Evolutionary conservation across 2,113 vertebrate species (phyloP).

Genomic region (Laterallus jamaicensis): DNA sequence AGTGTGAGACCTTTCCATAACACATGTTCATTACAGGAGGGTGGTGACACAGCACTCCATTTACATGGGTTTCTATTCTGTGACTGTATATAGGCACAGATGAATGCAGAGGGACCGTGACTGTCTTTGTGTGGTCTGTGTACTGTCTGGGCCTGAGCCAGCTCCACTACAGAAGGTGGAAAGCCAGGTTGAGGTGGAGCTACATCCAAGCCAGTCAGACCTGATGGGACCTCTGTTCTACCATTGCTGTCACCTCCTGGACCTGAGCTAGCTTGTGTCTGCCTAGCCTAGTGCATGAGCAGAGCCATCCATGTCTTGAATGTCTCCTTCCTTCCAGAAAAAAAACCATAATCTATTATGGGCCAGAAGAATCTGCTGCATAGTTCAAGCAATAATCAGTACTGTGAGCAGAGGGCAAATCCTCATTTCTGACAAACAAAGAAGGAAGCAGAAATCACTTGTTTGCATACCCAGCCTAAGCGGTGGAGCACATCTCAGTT

Average conservation of each 20-base stretch:
- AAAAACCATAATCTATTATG: background rate
- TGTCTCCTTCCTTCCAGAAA: background rate
- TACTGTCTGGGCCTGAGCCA: background rate
- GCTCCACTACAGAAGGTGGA: background rate
- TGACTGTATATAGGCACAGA: background rate
- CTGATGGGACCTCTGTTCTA: background rate
- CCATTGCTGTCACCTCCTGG: background rate
- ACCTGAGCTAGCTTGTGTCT: background rate
- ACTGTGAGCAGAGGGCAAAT: background rate
- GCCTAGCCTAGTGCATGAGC: background rate
- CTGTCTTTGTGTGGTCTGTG: background rate
- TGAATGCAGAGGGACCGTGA: accelerated
- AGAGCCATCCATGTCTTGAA: background rate
- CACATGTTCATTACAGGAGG: background rate
- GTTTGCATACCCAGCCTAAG: accelerated
- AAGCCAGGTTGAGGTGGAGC: background rate
- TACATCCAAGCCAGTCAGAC: background rate
- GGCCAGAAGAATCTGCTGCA: background rate
- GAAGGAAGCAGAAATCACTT: background rate
- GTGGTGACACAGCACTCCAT: background rate
- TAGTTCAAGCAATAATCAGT: background rate
- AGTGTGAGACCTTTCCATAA: background rate
- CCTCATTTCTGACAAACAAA: background rate
- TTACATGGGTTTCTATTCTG: background rate
- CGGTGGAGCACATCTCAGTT: background rate